Evolutionary conservation across 2,888 invertebrate genomes (phyloP), one percentile per base, ranked within the genome.

Genomic region (Pogonocherus hispidulus): DNA sequence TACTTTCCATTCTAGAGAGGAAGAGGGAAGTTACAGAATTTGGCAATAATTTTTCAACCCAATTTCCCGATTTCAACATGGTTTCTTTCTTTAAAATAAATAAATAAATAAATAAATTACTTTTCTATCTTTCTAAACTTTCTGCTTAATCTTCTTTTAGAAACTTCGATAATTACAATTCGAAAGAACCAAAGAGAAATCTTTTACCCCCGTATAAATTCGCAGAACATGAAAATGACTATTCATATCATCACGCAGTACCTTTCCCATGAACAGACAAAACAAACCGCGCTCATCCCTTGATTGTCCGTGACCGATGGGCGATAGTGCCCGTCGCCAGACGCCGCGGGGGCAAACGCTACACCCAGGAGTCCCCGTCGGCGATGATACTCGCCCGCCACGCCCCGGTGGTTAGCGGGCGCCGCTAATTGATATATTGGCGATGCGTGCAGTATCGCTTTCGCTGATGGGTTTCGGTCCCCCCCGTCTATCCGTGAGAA

Each of bases 351-450:
- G 75, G 70, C 55, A 56, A 57, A 55, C 44, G 62, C 65, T 69
- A 67, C 66, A 70, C 55, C 62, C 47, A 54, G 69, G 66, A 73
- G 27, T 70, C 69, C 69, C 67, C 51, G 66, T 47, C 65, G 69
- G 52, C 64, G 70, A 69, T 70, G 70, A 76, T 77, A 77, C 79
- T 76, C 76, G 74, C 74, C 72, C 81, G 82, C 80, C 83, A 83
- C 83, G 82, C 83, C 83, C 82, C 77, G 79, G 75, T 80, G 82
- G 82, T 82, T 83, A 83, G 75, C 82, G 80, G 83, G 82, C 82
- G 83, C 80, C 80, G 75, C 82, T 84, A 85, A 85, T 85, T 85
- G 84, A 85, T 84, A 84, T 82, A 84, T 83, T 82, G 84, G 81
- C 71, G 76, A 75, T 72, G 76, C 77, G 75, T 76, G 74, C 75